Evolutionary conservation across 2,797 vertebrate genomes (phyloP).

Genomic region (Onychomys arenicola): DNA sequence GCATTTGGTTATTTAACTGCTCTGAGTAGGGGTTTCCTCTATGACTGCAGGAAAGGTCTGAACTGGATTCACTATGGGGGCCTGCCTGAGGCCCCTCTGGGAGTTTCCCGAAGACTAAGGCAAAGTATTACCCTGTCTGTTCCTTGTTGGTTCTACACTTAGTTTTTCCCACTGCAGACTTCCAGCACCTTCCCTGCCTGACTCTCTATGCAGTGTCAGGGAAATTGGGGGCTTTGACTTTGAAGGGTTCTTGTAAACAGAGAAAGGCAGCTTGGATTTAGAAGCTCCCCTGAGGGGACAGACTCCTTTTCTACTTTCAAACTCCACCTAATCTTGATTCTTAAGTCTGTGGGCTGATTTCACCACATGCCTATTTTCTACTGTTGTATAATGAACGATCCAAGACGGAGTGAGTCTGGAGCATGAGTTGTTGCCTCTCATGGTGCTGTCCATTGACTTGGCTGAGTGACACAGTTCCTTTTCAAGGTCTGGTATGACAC

Average conservation of each 20-base stretch:
- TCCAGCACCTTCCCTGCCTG: neutral
- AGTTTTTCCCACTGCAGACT: constrained; percentile 12
- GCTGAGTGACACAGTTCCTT: neutral
- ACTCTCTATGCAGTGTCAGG: neutral
- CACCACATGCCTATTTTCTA: neutral
- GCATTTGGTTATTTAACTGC: no score
- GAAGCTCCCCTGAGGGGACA: neutral
- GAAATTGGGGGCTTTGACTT: neutral
- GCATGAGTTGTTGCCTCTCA: fast-evolving
- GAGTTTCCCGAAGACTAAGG: no score
- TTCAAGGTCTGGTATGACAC: neutral
- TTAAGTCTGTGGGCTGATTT: neutral
- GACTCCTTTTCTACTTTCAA: neutral
- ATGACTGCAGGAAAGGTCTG: no score
- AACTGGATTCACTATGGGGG: no score
- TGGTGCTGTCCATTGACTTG: neutral
- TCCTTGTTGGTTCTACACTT: no score
- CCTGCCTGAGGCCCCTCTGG: no score
- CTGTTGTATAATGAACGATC: neutral
- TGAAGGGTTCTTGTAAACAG: neutral
- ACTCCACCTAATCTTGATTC: neutral
- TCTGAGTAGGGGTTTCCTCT: no score
- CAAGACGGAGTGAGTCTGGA: neutral
- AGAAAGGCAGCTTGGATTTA: neutral
- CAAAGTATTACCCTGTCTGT: no score